These are phyloP conservation scores for Daubentonia madagascariensis DNA, from an alignment of 2,113 vertebrate genomes.

Conservation along the genomic window DNA sequence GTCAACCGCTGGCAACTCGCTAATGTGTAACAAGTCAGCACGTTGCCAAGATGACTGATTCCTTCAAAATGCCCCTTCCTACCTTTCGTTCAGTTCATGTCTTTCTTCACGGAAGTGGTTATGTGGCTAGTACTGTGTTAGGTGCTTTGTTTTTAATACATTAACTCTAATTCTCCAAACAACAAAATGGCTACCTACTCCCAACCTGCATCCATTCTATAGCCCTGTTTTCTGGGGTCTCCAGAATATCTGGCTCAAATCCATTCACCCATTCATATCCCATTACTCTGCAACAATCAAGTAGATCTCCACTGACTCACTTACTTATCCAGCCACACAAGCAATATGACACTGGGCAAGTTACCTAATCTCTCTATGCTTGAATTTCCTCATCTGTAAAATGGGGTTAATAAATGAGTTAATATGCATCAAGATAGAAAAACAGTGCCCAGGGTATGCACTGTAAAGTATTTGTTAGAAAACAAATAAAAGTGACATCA, in stretches of 20 bases:
- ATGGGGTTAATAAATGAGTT: background rate
- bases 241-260: background rate
- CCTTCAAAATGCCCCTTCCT: background rate
- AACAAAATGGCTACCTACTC: conserved; percentile 6
- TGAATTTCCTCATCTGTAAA: conserved; percentile 27
- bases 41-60: background rate
- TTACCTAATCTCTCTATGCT: background rate
- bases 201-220: background rate
- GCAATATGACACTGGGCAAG: background rate
- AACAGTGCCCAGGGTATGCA: background rate
- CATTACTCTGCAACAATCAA: background rate
- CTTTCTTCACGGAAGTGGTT: background rate
- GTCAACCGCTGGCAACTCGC: background rate
- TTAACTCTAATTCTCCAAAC: background rate
- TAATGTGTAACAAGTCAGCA: background rate
- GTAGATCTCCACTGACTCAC: background rate
- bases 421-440: conserved; percentile 1
- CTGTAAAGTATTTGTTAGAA: conserved; percentile 22
- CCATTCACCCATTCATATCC: background rate
- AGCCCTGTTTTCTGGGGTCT: background rate
- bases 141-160: conserved; percentile 37
- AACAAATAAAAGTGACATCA: conserved; percentile 21
- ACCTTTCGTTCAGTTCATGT: background rate
- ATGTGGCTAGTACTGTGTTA: background rate
- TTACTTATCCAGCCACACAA: background rate